Percentiles rank a stretch among this genome's conserved stretches.
These are phyloP conservation scores for Sternotherus odoratus DNA, from an alignment of 2,797 vertebrate species.

Conservation along the genomic window DNA sequence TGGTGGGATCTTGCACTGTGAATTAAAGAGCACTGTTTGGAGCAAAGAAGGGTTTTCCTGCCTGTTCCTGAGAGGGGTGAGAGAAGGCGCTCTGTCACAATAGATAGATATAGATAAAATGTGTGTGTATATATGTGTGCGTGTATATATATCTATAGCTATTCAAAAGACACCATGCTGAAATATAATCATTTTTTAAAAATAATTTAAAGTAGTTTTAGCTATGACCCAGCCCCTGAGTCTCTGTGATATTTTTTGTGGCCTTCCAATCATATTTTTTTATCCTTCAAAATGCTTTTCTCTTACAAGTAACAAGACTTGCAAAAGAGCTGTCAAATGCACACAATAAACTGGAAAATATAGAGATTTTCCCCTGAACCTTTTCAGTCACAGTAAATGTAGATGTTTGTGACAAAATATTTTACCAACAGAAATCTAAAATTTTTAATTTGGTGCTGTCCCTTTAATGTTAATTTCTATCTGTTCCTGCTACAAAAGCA, in stretches of 20 bases:
- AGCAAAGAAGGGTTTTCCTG: no score
- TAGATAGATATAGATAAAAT: no score
- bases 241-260: accelerated
- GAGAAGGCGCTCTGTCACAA: no score
- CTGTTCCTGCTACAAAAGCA: not conserved
- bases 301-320: not conserved
- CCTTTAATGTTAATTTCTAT: not conserved
- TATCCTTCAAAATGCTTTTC: not conserved
- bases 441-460: constrained; percentile 56
- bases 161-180: not conserved
- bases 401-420: constrained; percentile 48
- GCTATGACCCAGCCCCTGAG: not conserved
- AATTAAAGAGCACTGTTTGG: no score
- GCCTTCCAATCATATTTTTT: not conserved
- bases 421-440: constrained; percentile 66
- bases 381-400: constrained; percentile 66
- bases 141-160: not conserved
- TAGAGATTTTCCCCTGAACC: constrained; percentile 55
- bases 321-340: constrained; percentile 24
- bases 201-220: not conserved
- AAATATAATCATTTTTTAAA: constrained; percentile 6
- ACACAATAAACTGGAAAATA: constrained; percentile 5
- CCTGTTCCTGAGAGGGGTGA: no score
- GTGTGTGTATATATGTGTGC: no score
- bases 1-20: no score